A percentile compares a stretch with the other conserved stretches of the same genome.
phyloP scores from a whole-genome alignment of 1,140 invertebrate species.

The Planococcus citri region DNA sequence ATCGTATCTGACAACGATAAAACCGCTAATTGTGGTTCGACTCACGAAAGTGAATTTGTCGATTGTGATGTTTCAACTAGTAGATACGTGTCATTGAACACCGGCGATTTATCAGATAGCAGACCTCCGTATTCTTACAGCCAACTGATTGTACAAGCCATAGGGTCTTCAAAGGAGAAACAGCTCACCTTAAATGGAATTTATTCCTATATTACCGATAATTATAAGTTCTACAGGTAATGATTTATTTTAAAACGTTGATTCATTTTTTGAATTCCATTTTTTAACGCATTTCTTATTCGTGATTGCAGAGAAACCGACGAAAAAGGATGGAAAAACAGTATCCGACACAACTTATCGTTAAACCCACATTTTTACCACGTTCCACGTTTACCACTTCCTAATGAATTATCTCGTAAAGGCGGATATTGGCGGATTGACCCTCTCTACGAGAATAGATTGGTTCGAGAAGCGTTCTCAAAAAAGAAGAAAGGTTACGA shows the following conservation, averaged over 20 bases:
- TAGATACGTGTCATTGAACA: neutral
- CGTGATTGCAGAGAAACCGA: conserved; percentile 2
- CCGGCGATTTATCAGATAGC: neutral
- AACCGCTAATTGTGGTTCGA: neutral
- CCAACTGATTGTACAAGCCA: conserved; percentile 11
- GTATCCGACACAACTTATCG: conserved; percentile 12
- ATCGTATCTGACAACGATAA: neutral
- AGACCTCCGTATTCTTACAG: conserved; percentile 9
- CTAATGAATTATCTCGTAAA: conserved; percentile 13
- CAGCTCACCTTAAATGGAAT: conserved; percentile 5
- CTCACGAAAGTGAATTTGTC: neutral
- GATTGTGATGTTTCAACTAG: neutral
- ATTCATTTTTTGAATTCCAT: neutral
- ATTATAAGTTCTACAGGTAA: conserved; percentile 12
- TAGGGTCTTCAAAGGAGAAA: conserved; percentile 5
- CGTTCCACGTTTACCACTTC: conserved; percentile 16
- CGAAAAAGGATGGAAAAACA: conserved; percentile 14
- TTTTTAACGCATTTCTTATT: neutral
- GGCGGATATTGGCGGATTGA: conserved; percentile 16
- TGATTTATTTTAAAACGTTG: neutral
- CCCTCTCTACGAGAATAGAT: neutral
- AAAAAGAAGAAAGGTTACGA: conserved; percentile 13
- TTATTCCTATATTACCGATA: conserved; percentile 13
- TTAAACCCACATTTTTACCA: conserved; percentile 15
- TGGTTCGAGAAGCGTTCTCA: neutral